Percentiles rank a stretch among this genome's conserved stretches.
Evolutionary conservation across 2,113 vertebrate species (phyloP).

Genomic region (Plotosus lineatus): DNA sequence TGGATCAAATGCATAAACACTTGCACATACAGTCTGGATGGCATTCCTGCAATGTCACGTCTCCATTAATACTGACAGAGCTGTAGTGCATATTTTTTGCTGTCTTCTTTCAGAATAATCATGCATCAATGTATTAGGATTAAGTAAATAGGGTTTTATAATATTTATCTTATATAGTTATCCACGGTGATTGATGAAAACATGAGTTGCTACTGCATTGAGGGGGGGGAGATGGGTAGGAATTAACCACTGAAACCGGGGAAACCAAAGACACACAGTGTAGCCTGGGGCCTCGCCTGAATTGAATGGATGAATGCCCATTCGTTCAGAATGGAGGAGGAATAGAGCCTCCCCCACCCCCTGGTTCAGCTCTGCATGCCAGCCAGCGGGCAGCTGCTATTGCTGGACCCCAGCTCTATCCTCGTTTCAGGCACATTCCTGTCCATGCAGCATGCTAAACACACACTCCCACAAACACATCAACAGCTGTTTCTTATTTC

Average conservation of each 20-base stretch:
- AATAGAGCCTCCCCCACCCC: slow-evolving; percentile 50
- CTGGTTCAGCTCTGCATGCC: slow-evolving; percentile 36
- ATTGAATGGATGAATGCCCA: slow-evolving; percentile 54
- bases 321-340: slow-evolving; percentile 46
- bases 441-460: slow-evolving; percentile 23
- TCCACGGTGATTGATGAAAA: slow-evolving; percentile 21
- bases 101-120: slow-evolving; percentile 31
- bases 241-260: slow-evolving; percentile 40
- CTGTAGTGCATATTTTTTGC: slow-evolving; percentile 13
- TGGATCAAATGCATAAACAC: slow-evolving; percentile 25
- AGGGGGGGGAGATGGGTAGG: not conserved
- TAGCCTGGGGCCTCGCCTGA: slow-evolving; percentile 49
- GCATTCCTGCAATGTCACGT: slow-evolving; percentile 47
- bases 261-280: slow-evolving; percentile 53
- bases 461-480: slow-evolving; percentile 2
- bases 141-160: not conserved
- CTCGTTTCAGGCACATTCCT: not conserved
- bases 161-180: slow-evolving; percentile 13
- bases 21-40: slow-evolving; percentile 16
- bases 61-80: slow-evolving; percentile 25
- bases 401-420: slow-evolving; percentile 15
- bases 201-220: slow-evolving; percentile 25
- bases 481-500: slow-evolving; percentile 10
- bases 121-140: not conserved
- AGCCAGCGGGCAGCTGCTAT: slow-evolving; percentile 45